Conservation (phyloP, 2,888 invertebrate species). For the Heliconius hortense region DNA sequence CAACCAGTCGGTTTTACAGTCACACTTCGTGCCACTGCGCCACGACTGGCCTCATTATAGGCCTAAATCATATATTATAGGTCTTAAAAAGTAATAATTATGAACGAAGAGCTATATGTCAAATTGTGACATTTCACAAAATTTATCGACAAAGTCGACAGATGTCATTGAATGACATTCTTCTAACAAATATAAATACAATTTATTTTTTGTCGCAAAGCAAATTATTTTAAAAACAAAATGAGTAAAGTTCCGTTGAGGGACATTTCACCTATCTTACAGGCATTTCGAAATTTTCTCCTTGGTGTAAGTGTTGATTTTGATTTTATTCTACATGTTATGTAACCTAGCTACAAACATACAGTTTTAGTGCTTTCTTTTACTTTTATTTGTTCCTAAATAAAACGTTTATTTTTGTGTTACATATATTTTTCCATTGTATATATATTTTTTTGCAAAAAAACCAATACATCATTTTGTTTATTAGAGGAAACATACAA, state of each 20-base stretch:
- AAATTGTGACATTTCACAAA: slow-evolving; percentile 20
- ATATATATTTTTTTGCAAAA: no score
- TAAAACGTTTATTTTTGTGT: no score
- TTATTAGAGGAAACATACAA: slow-evolving; percentile 82
- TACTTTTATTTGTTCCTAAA: no score
- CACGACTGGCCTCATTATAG: no score
- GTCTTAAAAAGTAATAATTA: background rate
- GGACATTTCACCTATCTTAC: slow-evolving; percentile 85
- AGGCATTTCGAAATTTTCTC: slow-evolving; percentile 84
- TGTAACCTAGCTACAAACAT: slow-evolving; percentile 41
- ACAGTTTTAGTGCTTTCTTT: background rate
- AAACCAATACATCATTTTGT: background rate
- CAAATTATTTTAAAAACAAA: slow-evolving; percentile 38
- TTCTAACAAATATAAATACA: slow-evolving; percentile 4
- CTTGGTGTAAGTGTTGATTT: slow-evolving; percentile 82
- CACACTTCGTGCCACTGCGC: no score
- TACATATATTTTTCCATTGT: no score
- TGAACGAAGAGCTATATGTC: background rate
- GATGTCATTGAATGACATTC: background rate
- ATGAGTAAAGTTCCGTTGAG: slow-evolving; percentile 80
- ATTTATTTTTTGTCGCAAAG: background rate
- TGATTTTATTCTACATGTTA: slow-evolving; percentile 36
- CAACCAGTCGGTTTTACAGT: no score
- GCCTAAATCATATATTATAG: no score
- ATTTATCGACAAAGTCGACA: background rate